Base-by-base conservation (phyloP, 2,797 vertebrate species). In the Emydoidea blandingii region DNA sequence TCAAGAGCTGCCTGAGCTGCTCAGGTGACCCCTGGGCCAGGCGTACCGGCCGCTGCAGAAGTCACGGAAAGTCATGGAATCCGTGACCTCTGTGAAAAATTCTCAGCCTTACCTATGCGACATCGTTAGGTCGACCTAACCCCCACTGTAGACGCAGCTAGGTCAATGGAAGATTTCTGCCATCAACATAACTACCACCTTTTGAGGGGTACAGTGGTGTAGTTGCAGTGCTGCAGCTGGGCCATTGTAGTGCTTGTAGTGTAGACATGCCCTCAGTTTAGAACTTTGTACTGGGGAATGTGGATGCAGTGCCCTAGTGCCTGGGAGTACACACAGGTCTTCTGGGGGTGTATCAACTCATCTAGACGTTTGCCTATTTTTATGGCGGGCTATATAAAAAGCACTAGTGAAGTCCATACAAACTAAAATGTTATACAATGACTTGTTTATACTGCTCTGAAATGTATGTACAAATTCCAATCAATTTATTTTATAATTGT, bases 271-370 rank as follows among this genome's bases (percentile, higher is more conserved):
- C 27, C 37, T 34, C 72, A 54, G 12, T 80, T 54, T 41, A 16
- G 8, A 52, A 21, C 86, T 49, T n/a, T 0, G 0, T 27, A 37
- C 18, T 29, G 25, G 0, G 0, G 72, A 88, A 3, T 41, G 12
- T 27, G 2, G 1, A 41, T 81, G 65, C 86, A 1, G 1, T 68
- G 74, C 47, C 59, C 3, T 85, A 0, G 1, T 0, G n/a, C 68
- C 3, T 81, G 0, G 1, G 25, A 57, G 25, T 57, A 27, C 12
- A 27, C 56, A 29, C 25, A 29, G 56, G 27, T 57, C 27, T 57
- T 57, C 56, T 12, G 27, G 25, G 12, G 56, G 56, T 29, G 12
- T 27, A 21, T 57, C 56, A 57, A 27, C 25, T 29, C 10, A 8
- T 29, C 29, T 59, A 59, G 57, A 15, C 31, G 29, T 29, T 59